Evolutionary conservation across 2,888 invertebrate species (phyloP).

Genomic region (Crossocerus cetratus): DNA sequence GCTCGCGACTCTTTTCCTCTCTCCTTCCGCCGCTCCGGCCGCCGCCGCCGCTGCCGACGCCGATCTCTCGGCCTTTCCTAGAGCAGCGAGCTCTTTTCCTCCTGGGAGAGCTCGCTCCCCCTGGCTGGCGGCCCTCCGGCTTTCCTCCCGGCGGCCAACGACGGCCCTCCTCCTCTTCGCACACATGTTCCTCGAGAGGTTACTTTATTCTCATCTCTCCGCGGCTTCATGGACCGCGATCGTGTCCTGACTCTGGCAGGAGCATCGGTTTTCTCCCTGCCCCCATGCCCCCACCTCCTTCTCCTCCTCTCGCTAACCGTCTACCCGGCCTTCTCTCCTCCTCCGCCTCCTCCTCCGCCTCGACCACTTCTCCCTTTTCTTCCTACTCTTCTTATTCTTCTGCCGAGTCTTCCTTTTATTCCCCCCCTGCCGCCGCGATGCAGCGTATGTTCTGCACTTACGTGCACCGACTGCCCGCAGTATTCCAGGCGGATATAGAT

Average conservation of each 20-base stretch:
- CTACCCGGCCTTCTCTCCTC: slow-evolving; percentile 15
- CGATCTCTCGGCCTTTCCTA: slow-evolving; percentile 40
- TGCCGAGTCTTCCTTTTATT: slow-evolving; percentile 29
- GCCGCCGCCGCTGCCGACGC: slow-evolving; percentile 36
- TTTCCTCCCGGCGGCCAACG: slow-evolving; percentile 15
- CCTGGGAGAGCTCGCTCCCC: neutral
- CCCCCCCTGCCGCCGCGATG: slow-evolving; percentile 14
- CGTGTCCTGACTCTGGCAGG: slow-evolving; percentile 64
- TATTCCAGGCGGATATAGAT: slow-evolving; percentile 45
- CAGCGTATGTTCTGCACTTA: slow-evolving; percentile 41
- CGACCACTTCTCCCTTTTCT: slow-evolving; percentile 24
- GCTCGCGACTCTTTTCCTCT: slow-evolving; percentile 40
- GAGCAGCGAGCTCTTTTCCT: slow-evolving; percentile 9
- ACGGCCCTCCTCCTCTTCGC: neutral
- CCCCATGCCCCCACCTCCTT: slow-evolving; percentile 3
- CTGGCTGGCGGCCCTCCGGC: neutral
- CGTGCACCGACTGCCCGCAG: slow-evolving; percentile 31
- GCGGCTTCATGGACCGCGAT: slow-evolving; percentile 63
- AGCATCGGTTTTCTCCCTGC: slow-evolving; percentile 39
- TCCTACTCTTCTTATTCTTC: slow-evolving; percentile 34
- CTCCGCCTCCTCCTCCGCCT: slow-evolving; percentile 37
- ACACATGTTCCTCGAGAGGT: slow-evolving; percentile 33
- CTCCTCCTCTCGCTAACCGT: slow-evolving; percentile 25
- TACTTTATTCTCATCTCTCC: slow-evolving; percentile 55
- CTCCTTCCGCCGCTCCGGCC: slow-evolving; percentile 49